Conservation (phyloP, 2,888 invertebrate genomes). For the Mythimna loreyi region DNA sequence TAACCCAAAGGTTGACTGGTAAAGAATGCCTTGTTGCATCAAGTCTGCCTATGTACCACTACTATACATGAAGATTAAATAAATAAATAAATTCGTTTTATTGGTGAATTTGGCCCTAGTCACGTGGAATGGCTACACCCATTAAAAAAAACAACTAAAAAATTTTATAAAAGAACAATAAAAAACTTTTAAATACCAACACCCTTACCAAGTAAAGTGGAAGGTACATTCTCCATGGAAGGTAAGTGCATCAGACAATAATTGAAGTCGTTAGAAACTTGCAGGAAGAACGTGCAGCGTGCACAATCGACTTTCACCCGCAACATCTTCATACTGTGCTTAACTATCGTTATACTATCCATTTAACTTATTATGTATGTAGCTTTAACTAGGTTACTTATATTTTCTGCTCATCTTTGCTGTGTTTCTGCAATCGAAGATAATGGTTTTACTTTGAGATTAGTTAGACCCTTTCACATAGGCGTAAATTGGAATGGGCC, state of each 20-base stretch:
- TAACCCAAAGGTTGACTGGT: too few relatives aligned
- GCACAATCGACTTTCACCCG: conserved; percentile 59
- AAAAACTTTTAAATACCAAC: neutral
- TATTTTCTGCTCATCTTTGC: neutral
- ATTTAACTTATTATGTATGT: conserved; percentile 26
- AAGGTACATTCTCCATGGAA: conserved; percentile 4
- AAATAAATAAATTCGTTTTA: too few relatives aligned
- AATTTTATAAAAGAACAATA: too few relatives aligned
- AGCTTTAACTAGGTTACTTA: conserved; percentile 1
- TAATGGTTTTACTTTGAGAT: neutral
- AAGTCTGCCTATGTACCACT: too few relatives aligned
- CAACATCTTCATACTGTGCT: conserved; percentile 52
- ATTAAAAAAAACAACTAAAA: too few relatives aligned
- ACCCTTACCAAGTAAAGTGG: neutral
- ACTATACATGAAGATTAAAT: too few relatives aligned
- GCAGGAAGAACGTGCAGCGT: conserved; percentile 59
- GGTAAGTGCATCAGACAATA: conserved; percentile 26
- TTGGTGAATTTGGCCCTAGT: too few relatives aligned
- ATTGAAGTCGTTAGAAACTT: conserved; percentile 59
- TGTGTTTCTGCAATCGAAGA: conserved; percentile 7
- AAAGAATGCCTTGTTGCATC: too few relatives aligned
- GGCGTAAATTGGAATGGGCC: too few relatives aligned
- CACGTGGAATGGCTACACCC: too few relatives aligned
- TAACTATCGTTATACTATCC: conserved; percentile 36
- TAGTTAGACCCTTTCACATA: neutral